Base-by-base conservation (phyloP, 1,140 invertebrate genomes). In the Yoshiicerus persimilis region DNA sequence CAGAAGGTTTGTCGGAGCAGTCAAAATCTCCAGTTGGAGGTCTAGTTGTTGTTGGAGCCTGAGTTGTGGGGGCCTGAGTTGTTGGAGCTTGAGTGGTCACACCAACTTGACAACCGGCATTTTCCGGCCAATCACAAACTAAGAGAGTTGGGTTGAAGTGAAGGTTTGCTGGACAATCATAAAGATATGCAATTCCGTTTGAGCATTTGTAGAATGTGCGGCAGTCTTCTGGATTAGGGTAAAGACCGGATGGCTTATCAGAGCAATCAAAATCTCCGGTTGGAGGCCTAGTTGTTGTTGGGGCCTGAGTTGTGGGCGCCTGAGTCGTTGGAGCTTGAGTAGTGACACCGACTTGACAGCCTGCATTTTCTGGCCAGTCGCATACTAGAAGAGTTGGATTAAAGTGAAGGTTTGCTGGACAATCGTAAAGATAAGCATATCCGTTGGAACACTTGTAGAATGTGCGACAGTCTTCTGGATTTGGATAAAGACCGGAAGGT, bases 81-180 rank as follows among this genome's bases (percentile, higher is more conserved):
- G 41, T 47, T 47, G 41, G 41, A 0, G 16, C 9, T 1, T 20
- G 5, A 3, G 41, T 47, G 16, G 41, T 47, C n/a, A 20, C 13
- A 1, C 41, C 41, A 20, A 20, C 41, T 0, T 13, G n/a, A 23
- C 64, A 66, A 3, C 64, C 64, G 1, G 64, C 64, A 25, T 25
- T 30, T 27, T 66, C 64, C 2, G 86, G 86, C 86, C 86, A 87
- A 36, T 87, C 64, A 30, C 86, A 87, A 2, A 87, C 66, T 36
- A 34, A 23, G 3, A 16, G 27, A 20, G n/a, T 39, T 3, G 62
- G 62, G 20, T 87, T 75, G 27, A 36, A 87, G 20, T 70, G 64
- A 8, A 87, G 64, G 11, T 16, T 27, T 1, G 64, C 62, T 16
- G 86, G 86, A 30, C 86, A 87, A 9, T 87, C 6, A 5, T 23